phyloP scores from a whole-genome alignment of 2,888 invertebrate genomes.

The Metopia argyrocephala region DNA sequence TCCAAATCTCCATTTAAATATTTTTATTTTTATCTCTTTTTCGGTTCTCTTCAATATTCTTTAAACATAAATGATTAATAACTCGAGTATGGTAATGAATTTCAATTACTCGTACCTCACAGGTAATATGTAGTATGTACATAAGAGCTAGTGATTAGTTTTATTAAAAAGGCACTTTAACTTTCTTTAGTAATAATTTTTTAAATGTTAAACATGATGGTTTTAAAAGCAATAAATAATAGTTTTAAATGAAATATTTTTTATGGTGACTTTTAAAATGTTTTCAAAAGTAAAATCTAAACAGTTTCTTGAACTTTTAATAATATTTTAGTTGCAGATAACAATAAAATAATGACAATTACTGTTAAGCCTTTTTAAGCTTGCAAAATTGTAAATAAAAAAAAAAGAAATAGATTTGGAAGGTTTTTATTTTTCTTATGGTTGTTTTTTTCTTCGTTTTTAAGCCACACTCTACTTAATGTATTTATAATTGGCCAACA shows the following conservation, averaged over 20 bases:
- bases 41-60: neutral
- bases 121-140: too few species aligned
- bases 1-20: neutral
- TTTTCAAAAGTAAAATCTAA: constrained; percentile 6
- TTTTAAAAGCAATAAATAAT: neutral
- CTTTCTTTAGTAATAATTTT: neutral
- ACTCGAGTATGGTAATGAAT: constrained; percentile 36
- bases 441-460: neutral
- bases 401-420: too few species aligned
- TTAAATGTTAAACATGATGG: neutral
- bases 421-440: neutral
- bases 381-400: constrained; percentile 13
- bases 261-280: neutral
- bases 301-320: constrained; percentile 44
- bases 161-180: neutral
- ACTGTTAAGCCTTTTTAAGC: neutral
- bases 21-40: constrained; percentile 22
- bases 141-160: too few species aligned
- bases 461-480: constrained; percentile 55
- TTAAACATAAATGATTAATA: constrained; percentile 35
- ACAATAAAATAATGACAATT: constrained; percentile 11
- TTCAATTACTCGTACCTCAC: constrained; percentile 7
- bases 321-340: neutral
- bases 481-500: constrained; percentile 49
- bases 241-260: neutral